Percentiles rank a stretch among this genome's conserved stretches.
Evolutionary conservation across 1,140 invertebrate genomes (phyloP).

Genomic region (Anagrus nilaparvatae): DNA sequence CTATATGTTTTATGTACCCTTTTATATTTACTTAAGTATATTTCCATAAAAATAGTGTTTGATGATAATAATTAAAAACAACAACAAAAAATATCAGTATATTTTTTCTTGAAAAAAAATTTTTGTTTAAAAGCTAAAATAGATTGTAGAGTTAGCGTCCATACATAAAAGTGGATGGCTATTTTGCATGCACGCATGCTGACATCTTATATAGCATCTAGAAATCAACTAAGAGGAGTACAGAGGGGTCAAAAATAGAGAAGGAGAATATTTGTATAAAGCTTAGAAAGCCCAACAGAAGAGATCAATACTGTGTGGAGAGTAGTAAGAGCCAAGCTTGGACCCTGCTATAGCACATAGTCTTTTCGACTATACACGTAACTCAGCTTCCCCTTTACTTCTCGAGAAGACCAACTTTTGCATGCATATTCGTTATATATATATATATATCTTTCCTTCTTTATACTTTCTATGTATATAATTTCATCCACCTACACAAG

Average conservation of each 20-base stretch:
- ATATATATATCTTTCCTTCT: too few relatives aligned
- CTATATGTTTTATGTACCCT: too few relatives aligned
- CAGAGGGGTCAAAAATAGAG: slow-evolving; percentile 33
- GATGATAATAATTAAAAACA: too few relatives aligned
- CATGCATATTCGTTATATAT: too few relatives aligned
- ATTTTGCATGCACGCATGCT: slow-evolving; percentile 44
- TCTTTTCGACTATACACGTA: slow-evolving; percentile 14
- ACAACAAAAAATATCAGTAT: too few relatives aligned
- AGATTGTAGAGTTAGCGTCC: too few relatives aligned
- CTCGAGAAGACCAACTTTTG: background rate
- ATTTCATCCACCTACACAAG: background rate
- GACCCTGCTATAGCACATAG: slow-evolving; percentile 26
- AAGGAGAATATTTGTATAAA: too few relatives aligned
- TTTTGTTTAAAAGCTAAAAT: too few relatives aligned
- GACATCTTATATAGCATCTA: slow-evolving; percentile 37
- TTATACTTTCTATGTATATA: slow-evolving; percentile 1
- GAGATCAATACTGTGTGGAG: slow-evolving; percentile 23
- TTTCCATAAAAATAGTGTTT: too few relatives aligned
- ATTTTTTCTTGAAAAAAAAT: too few relatives aligned
- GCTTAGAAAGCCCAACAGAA: slow-evolving; percentile 12
- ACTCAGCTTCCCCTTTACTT: background rate
- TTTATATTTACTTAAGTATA: too few relatives aligned
- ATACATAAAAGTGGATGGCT: too few relatives aligned
- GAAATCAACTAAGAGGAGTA: slow-evolving; percentile 27
- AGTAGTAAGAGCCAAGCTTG: slow-evolving; percentile 27